These are phyloP conservation scores for Myiotriccus ornatus DNA, from an alignment of 2,797 vertebrate species.

Conservation along the genomic window DNA sequence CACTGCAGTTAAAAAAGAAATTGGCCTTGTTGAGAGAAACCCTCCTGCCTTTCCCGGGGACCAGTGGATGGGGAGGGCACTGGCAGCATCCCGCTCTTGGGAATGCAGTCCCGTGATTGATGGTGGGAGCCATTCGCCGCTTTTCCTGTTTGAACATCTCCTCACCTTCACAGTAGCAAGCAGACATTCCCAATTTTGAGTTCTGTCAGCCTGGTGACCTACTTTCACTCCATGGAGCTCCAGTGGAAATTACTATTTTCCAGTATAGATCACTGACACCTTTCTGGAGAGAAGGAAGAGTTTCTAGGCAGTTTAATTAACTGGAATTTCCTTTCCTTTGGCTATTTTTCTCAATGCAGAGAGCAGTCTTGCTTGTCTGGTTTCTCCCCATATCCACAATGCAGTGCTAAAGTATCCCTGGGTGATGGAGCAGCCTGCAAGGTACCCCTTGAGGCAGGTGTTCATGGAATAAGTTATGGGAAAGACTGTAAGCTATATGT, in stretches of 20 bases:
- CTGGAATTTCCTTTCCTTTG: neutral
- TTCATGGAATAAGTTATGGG: neutral
- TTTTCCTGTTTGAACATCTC: neutral
- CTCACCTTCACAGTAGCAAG: neutral
- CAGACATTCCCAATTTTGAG: neutral
- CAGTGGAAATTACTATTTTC: neutral
- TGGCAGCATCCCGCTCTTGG: neutral
- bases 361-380: neutral
- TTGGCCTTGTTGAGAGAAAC: neutral
- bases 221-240: neutral
- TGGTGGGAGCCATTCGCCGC: neutral
- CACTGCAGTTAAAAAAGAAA: conserved; percentile 4
- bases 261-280: neutral
- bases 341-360: neutral
- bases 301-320: neutral
- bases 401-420: neutral
- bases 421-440: neutral
- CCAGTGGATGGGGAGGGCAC: accelerated
- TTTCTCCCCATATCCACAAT: neutral
- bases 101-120: neutral
- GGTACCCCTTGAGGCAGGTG: neutral
- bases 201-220: neutral
- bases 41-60: neutral
- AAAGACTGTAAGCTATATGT: accelerated
- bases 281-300: neutral